Conservation (phyloP, 2,888 invertebrate species). For the Chymomyza caudatula region DNA sequence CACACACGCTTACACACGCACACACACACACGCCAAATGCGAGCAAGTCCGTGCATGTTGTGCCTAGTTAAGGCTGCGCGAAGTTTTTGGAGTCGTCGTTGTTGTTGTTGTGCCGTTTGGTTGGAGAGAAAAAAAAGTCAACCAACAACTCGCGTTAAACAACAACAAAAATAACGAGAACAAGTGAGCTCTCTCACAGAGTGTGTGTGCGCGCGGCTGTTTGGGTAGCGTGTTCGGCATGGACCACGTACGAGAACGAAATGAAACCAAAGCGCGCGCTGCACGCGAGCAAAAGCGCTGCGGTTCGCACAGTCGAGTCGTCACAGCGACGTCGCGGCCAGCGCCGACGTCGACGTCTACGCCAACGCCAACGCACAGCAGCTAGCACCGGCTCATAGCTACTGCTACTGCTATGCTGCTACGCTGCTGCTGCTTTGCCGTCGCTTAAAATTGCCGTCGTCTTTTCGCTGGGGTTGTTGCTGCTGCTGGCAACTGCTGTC, state of each 20-base stretch:
- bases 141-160: neutral
- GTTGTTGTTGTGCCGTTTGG: neutral
- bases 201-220: neutral
- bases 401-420: no score
- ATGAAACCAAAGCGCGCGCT: slow-evolving; percentile 67
- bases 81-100: neutral
- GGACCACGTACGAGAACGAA: slow-evolving; percentile 73
- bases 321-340: slow-evolving; percentile 7
- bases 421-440: slow-evolving; percentile 11
- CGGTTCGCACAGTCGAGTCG: slow-evolving; percentile 25
- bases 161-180: neutral
- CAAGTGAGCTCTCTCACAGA: neutral
- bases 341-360: slow-evolving; percentile 30
- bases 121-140: neutral
- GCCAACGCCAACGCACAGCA: slow-evolving; percentile 16
- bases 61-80: neutral
- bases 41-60: neutral
- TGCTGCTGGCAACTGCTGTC: slow-evolving; percentile 18
- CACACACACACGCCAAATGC: neutral
- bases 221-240: slow-evolving; percentile 57
- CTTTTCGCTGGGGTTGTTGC: slow-evolving; percentile 26
- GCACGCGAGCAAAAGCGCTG: slow-evolving; percentile 66
- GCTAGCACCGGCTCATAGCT: neutral
- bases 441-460: slow-evolving; percentile 8
- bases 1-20: neutral